phyloP scores from a whole-genome alignment of 2,113 vertebrate genomes.

The Hypomesus transpacificus region DNA sequence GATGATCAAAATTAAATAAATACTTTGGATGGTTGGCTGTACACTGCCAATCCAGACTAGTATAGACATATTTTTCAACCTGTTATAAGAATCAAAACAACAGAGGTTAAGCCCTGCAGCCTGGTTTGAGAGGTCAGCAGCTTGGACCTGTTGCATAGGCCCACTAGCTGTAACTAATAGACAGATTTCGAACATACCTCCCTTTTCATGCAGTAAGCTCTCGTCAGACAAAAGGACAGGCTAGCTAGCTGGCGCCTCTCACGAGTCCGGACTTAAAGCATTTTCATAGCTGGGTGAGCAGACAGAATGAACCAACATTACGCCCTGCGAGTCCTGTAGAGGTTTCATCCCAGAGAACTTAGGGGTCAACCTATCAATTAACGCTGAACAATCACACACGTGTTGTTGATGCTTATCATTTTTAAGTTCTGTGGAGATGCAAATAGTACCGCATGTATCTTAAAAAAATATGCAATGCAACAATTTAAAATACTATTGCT shows the following conservation, averaged over 20 bases:
- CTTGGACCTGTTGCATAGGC: conserved; percentile 17
- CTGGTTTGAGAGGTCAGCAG: conserved; percentile 29
- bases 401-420: neutral
- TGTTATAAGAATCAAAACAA: conserved; percentile 7
- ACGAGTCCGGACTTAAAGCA: conserved; percentile 65
- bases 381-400: neutral
- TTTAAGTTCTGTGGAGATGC: too few species aligned
- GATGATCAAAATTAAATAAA: too few species aligned
- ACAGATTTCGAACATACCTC: conserved; percentile 55
- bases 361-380: conserved; percentile 38
- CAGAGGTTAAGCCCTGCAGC: neutral
- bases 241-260: conserved; percentile 55
- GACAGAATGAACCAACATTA: conserved; percentile 71
- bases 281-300: conserved; percentile 76
- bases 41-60: too few species aligned
- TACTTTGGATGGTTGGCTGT: too few species aligned
- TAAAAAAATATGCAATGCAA: too few species aligned
- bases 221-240: conserved; percentile 62
- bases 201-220: conserved; percentile 61
- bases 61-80: neutral
- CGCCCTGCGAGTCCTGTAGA: conserved; percentile 22
- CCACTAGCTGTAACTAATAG: conserved; percentile 61
- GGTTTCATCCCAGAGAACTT: conserved; percentile 29
- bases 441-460: too few species aligned
- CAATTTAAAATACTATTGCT: too few species aligned